A percentile compares a stretch with the other conserved stretches of the same genome.
phyloP scores from a whole-genome alignment of 1,140 invertebrate genomes.

The Mizuhopecten yessoensis region DNA sequence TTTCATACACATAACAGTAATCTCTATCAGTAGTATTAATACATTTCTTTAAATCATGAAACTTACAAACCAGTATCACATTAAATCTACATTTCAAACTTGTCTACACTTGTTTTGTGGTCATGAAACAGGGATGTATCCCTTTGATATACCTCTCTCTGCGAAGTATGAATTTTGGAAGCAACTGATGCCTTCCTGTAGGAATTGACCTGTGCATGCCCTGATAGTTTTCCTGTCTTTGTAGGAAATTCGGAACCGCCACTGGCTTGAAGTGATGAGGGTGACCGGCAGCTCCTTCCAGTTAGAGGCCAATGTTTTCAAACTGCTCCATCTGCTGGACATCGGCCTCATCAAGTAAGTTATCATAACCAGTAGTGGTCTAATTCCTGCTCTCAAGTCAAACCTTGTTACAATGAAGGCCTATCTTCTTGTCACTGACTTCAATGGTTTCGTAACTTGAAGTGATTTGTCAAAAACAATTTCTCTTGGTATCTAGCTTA shows the following conservation, averaged over 20 bases:
- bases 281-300: slow-evolving; percentile 82
- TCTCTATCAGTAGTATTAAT: not conserved
- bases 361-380: not conserved
- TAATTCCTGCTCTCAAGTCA: not conserved
- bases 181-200: no score
- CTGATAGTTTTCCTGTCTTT: slow-evolving; percentile 52
- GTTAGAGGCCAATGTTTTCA: slow-evolving; percentile 83
- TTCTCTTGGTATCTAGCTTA: no score
- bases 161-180: no score
- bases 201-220: not conserved
- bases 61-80: no score
- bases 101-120: no score
- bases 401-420: no score
- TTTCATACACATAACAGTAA: not conserved
- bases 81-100: no score
- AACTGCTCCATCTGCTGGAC: slow-evolving; percentile 81
- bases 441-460: no score
- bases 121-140: no score
- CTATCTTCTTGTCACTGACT: no score
- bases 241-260: slow-evolving; percentile 83
- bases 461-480: no score
- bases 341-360: slow-evolving; percentile 82
- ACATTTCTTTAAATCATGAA: not conserved
- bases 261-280: slow-evolving; percentile 84
- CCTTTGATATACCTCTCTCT: no score